phyloP scores from a whole-genome alignment of 92 coral and sea anemone species.

The Parazoanthus swiftii region DNA sequence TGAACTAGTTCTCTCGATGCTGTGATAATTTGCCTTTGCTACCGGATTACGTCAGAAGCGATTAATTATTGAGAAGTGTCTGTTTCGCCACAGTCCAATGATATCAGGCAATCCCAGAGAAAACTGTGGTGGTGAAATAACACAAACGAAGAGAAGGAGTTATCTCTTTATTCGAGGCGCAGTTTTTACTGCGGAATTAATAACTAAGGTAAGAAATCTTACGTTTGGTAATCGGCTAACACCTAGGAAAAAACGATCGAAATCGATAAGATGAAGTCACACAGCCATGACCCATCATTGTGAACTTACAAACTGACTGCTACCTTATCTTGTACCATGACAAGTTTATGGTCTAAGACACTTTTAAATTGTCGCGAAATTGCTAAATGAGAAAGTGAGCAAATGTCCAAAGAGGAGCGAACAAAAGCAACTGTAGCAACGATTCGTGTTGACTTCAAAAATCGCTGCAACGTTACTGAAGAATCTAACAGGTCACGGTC shows the following conservation, averaged over 20 bases:
- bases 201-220: constrained; percentile 23
- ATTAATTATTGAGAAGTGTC: constrained; percentile 27
- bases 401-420: not conserved
- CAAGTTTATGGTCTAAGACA: not conserved
- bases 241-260: not conserved
- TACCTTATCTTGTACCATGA: not conserved
- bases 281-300: not conserved
- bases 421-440: not conserved
- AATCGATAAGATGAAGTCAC: not conserved
- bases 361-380: not conserved
- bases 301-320: not conserved
- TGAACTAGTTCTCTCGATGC: constrained; percentile 9
- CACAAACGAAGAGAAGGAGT: not conserved
- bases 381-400: not conserved
- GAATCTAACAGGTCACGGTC: not conserved
- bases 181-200: constrained; percentile 44
- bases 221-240: not conserved
- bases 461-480: not conserved
- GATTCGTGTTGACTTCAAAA: not conserved
- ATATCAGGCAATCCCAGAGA: constrained; percentile 32
- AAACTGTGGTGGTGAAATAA: constrained; percentile 22
- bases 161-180: constrained; percentile 27
- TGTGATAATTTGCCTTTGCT: constrained; percentile 23
- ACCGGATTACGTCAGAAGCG: constrained; percentile 30
- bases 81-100: constrained; percentile 41